phyloP scores from a whole-genome alignment of 1,140 invertebrate species.

The Drosophila rhopaloa region DNA sequence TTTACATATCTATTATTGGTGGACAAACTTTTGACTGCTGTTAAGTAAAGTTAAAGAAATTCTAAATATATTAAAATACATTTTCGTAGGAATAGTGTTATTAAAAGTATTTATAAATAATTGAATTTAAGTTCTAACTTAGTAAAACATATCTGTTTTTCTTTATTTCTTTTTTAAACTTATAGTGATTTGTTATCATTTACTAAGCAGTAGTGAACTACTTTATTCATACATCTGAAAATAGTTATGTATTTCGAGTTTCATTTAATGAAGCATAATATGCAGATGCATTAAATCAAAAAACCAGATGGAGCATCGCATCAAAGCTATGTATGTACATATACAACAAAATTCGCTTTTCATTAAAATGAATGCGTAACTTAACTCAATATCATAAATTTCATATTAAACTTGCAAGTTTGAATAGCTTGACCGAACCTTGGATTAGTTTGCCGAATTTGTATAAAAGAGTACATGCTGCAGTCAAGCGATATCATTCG shows the following conservation, averaged over 20 bases:
- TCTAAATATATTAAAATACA: background rate
- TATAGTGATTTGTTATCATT: no score
- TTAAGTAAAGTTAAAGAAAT: background rate
- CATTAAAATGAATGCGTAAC: background rate
- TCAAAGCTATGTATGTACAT: background rate
- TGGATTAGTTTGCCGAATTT: no score
- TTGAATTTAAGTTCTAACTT: no score
- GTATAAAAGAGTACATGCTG: constrained; percentile 15
- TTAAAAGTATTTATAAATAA: no score
- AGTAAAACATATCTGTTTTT: no score
- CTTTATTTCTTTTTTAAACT: no score
- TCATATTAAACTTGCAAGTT: background rate
- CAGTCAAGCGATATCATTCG: constrained; percentile 19
- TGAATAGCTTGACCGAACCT: background rate
- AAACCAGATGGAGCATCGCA: background rate
- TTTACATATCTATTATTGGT: constrained; percentile 32
- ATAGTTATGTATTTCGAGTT: background rate
- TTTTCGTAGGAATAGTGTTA: no score
- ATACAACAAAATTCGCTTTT: no score
- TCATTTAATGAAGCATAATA: constrained; percentile 15
- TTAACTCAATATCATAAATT: background rate
- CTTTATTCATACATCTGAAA: background rate
- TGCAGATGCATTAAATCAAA: background rate
- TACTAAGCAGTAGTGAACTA: background rate
- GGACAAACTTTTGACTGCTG: constrained; percentile 5